A percentile compares a stretch with the other conserved stretches of the same genome.
Conservation (phyloP, 2,888 invertebrate species). For the Amiota communis region DNA sequence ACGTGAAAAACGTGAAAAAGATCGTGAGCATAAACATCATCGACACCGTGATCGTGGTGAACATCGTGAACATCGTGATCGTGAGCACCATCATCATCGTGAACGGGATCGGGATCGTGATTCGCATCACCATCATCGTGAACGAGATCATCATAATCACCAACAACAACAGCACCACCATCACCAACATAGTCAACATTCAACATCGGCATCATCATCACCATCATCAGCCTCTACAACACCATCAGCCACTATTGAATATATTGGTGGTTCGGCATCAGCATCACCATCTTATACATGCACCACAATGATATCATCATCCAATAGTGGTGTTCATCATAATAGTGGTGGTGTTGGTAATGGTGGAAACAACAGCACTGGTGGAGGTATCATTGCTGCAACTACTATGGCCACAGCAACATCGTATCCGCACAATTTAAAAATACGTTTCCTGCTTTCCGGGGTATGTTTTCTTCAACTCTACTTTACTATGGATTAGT, state of each 20-base stretch:
- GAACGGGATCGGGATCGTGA: constrained; percentile 55
- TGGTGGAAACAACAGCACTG: constrained; percentile 38
- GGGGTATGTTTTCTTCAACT: constrained; percentile 59
- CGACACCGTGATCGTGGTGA: constrained; percentile 59
- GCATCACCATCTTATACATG: constrained; percentile 63
- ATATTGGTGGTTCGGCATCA: constrained; percentile 61
- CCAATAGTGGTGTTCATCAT: constrained; percentile 24
- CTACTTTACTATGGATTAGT: background rate
- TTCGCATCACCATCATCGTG: constrained; percentile 31
- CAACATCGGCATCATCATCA: constrained; percentile 68
- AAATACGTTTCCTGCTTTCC: constrained; percentile 73
- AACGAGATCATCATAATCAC: constrained; percentile 48
- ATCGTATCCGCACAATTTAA: constrained; percentile 72
- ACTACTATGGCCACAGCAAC: constrained; percentile 63
- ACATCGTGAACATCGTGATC: constrained; percentile 44
- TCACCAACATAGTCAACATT: constrained; percentile 60
- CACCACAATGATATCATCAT: constrained; percentile 29
- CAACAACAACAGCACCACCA: constrained; percentile 54
- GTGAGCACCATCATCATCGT: constrained; percentile 53
- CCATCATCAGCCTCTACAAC: constrained; percentile 65
- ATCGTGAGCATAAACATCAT: constrained; percentile 65
- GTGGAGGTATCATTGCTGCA: constrained; percentile 45
- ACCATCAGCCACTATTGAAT: constrained; percentile 62
- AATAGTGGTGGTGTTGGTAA: constrained; percentile 39
- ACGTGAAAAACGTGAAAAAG: constrained; percentile 72